A percentile compares a stretch with the other conserved stretches of the same genome.
Conservation (phyloP, 1,140 invertebrate genomes). For the Stratiolaelaps scimitus region DNA sequence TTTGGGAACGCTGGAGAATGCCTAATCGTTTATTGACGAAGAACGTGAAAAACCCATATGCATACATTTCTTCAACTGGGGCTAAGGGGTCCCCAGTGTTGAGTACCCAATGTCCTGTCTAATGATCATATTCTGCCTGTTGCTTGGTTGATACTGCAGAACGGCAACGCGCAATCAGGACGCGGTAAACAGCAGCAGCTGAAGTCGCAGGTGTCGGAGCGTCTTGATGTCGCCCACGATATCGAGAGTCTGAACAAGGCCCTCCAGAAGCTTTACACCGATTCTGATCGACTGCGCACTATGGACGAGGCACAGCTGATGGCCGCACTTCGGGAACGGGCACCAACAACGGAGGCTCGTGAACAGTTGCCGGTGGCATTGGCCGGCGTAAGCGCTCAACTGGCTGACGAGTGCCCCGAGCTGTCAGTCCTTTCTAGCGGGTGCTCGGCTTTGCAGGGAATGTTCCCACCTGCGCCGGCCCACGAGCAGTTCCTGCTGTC, state of each 20-base stretch:
- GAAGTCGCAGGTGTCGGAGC: not conserved
- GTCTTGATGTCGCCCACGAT: conserved; percentile 10
- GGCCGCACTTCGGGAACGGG: not conserved
- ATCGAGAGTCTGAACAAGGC: conserved; percentile 11
- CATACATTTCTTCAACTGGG: too few species aligned
- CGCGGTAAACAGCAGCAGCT: too few species aligned
- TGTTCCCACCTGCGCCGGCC: not conserved
- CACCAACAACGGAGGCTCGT: not conserved
- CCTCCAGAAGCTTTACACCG: not conserved
- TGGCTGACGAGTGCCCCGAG: not conserved
- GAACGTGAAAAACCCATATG: too few species aligned
- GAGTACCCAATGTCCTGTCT: too few species aligned
- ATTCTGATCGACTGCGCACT: not conserved
- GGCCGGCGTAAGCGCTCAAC: not conserved
- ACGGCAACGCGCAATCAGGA: too few species aligned
- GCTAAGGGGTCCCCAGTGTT: too few species aligned
- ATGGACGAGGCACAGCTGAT: not conserved
- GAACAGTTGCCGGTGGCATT: not conserved
- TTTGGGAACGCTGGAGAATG: too few species aligned
- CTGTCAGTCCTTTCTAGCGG: not conserved
- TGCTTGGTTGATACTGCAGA: too few species aligned
- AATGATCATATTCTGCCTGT: too few species aligned
- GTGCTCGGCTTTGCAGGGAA: conserved; percentile 18
- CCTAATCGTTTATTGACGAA: too few species aligned
- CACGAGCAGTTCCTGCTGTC: conserved; percentile 1